These are phyloP conservation scores for Selenia dentaria DNA, from an alignment of 2,888 invertebrate species.

Conservation along the genomic window DNA sequence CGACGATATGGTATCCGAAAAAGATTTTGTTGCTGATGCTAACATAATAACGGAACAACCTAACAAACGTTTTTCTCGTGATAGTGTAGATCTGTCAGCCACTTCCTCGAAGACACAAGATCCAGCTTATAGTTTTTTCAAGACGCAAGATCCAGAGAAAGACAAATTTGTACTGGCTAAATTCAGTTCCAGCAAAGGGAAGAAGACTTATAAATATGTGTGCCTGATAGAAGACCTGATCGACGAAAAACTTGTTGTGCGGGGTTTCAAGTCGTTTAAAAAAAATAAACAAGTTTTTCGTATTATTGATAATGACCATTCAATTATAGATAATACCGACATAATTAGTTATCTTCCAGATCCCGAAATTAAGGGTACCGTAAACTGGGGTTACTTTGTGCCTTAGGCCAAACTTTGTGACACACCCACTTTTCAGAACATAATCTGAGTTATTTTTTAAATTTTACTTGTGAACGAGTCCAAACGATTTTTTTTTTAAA, in stretches of 20 bases:
- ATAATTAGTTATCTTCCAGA: conserved; percentile 8
- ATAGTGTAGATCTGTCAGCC: conserved; percentile 3
- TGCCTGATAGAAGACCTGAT: conserved; percentile 4
- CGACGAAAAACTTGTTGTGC: conserved; percentile 1
- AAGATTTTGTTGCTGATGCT: conserved; percentile 2
- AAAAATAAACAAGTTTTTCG: conserved; percentile 1
- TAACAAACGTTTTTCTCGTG: not conserved
- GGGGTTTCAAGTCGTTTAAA: not conserved
- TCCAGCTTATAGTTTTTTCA: conserved; percentile 2
- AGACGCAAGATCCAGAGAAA: conserved; percentile 2
- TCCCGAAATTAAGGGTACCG: conserved; percentile 6
- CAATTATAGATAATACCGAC: conserved; percentile 6
- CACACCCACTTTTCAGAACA: too few species aligned
- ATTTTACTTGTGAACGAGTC: too few species aligned
- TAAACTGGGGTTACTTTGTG: too few species aligned
- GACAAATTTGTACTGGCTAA: conserved; percentile 1
- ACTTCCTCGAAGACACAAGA: conserved; percentile 2
- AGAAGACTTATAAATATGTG: conserved; percentile 7
- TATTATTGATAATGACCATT: conserved; percentile 10
- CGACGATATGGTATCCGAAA: conserved; percentile 1
- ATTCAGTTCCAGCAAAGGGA: conserved; percentile 4
- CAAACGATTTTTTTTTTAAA: too few species aligned
- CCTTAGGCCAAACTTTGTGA: too few species aligned
- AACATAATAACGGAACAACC: conserved; percentile 1
- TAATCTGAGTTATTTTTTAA: too few species aligned